Evolutionary conservation across 2,797 vertebrate species (phyloP).

Genomic region (Cirrhinus molitorella): DNA sequence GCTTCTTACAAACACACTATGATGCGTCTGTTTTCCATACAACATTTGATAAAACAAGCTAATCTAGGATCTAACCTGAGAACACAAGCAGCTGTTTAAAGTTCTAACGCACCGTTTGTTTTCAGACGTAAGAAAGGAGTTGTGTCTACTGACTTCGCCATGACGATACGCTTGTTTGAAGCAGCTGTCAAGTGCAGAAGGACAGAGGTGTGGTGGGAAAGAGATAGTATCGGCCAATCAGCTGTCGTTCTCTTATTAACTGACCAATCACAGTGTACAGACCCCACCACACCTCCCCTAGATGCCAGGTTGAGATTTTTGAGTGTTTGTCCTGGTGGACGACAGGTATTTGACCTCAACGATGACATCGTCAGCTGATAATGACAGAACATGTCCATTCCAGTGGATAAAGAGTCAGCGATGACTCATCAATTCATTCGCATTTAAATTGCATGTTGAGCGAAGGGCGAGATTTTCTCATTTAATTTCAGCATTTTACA

Average conservation of each 20-base stretch:
- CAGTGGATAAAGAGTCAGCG: neutral
- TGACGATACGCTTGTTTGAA: constrained; percentile 49
- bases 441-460: neutral
- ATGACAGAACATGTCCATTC: neutral
- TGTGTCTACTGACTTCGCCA: constrained; percentile 46
- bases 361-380: constrained; percentile 11
- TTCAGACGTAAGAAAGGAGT: constrained; percentile 65
- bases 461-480: neutral
- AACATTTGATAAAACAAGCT: neutral
- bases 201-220: constrained; percentile 50
- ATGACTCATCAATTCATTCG: neutral
- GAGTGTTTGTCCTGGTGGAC: neutral
- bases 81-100: constrained; percentile 12
- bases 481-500: constrained; percentile 3
- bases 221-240: constrained; percentile 64
- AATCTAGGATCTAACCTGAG: constrained; percentile 1
- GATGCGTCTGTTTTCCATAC: constrained; percentile 1
- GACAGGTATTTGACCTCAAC: constrained; percentile 17
- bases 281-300: constrained; percentile 45
- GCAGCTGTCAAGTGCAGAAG: constrained; percentile 39
- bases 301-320: constrained; percentile 4
- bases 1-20: neutral
- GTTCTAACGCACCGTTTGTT: constrained; percentile 61
- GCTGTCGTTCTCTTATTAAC: constrained; percentile 31
- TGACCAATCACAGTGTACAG: constrained; percentile 51